Conservation (phyloP, 2,888 invertebrate genomes). For the Galerucella calmariensis region DNA sequence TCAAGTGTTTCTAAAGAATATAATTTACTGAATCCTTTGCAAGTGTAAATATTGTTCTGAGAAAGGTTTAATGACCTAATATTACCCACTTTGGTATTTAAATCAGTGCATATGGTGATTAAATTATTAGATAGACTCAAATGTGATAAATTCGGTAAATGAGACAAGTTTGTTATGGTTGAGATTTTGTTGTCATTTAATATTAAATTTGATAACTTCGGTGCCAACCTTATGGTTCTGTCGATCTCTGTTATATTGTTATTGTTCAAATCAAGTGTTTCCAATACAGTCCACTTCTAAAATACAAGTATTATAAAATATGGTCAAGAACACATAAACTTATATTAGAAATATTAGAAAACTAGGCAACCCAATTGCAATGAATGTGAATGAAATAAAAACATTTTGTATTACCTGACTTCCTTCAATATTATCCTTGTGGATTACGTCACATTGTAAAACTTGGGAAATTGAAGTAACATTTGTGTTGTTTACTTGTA, state of each 20-base stretch:
- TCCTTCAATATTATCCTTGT: constrained; percentile 69
- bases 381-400: not conserved
- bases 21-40: constrained; percentile 81
- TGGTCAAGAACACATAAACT: not conserved
- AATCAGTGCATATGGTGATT: constrained; percentile 76
- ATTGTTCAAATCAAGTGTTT: constrained; percentile 79
- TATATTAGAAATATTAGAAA: not conserved
- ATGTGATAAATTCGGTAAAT: constrained; percentile 79
- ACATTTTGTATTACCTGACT: constrained; percentile 58
- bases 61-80: constrained; percentile 86
- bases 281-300: constrained; percentile 78
- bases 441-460: constrained; percentile 85
- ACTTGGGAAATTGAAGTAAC: constrained; percentile 80
- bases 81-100: constrained; percentile 90
- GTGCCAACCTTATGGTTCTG: constrained; percentile 81
- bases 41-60: constrained; percentile 81
- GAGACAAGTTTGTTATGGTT: constrained; percentile 80
- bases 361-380: not conserved
- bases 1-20: constrained; percentile 89
- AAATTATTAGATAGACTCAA: constrained; percentile 85
- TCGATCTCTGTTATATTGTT: constrained; percentile 84
- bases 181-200: constrained; percentile 83
- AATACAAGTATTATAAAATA: constrained; percentile 37
- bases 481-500: constrained; percentile 76
- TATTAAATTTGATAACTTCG: constrained; percentile 76